Percentiles rank a stretch among this genome's conserved stretches.
Evolutionary conservation across 2,113 vertebrate species (phyloP).

Genomic region (Spermophilus dauricus): DNA sequence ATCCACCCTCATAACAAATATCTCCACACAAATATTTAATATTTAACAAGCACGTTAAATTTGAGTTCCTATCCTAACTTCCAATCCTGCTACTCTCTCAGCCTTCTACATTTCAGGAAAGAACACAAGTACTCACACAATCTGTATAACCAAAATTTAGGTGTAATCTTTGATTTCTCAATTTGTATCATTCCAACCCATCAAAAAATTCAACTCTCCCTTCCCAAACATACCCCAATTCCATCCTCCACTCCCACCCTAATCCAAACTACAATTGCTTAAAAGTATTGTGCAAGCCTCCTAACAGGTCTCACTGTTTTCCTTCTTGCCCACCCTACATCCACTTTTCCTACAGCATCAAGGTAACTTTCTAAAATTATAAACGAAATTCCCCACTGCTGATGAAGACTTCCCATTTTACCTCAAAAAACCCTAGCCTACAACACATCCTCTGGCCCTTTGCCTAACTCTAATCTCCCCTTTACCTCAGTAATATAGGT

Average conservation of each 20-base stretch:
- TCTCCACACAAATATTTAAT: neutral
- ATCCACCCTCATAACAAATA: neutral
- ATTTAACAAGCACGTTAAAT: neutral
- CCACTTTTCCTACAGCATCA: neutral
- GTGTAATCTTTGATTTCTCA: neutral
- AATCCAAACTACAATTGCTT: neutral
- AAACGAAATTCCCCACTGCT: neutral
- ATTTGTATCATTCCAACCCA: neutral
- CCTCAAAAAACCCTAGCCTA: neutral
- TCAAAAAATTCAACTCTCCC: neutral
- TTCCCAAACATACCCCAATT: neutral
- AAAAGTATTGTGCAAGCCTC: neutral
- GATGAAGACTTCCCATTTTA: slow-evolving; percentile 48
- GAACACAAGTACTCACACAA: neutral
- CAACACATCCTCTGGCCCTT: neutral
- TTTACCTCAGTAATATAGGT: neutral
- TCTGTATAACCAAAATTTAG: neutral
- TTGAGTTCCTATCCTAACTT: neutral
- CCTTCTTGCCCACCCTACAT: neutral
- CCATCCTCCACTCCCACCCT: neutral
- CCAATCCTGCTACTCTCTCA: neutral
- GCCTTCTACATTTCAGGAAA: neutral
- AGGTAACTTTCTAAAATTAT: slow-evolving; percentile 27
- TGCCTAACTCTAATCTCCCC: neutral
- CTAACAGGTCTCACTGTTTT: neutral